Conservation (phyloP, 2,797 vertebrate genomes). For the Carcharodon carcharias region DNA sequence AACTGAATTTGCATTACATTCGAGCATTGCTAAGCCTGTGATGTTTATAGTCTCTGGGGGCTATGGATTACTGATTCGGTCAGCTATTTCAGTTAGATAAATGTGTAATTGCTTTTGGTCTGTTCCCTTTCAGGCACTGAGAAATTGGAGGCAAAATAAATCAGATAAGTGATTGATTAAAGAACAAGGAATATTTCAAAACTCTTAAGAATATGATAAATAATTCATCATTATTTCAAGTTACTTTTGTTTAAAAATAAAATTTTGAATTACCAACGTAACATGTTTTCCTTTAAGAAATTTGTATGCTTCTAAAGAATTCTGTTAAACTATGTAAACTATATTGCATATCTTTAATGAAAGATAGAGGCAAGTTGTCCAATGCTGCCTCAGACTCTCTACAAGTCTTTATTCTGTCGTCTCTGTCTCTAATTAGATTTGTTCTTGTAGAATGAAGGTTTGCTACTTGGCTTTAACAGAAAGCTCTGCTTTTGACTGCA, state of each 20-base stretch:
- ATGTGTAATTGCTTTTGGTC: conserved; percentile 27
- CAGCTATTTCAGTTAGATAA: conserved; percentile 25
- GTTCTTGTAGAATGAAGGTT: neutral
- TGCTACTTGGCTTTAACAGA: no score
- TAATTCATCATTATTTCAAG: neutral
- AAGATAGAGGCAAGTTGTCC: no score
- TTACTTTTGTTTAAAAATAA: neutral
- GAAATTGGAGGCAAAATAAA: neutral
- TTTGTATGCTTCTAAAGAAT: neutral
- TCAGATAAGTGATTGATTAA: conserved; percentile 27
- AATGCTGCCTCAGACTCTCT: neutral
- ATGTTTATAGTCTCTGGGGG: neutral
- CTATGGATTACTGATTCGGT: conserved; percentile 28
- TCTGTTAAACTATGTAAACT: neutral
- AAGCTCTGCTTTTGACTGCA: neutral
- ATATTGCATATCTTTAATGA: neutral
- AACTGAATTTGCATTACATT: neutral
- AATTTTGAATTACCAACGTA: neutral
- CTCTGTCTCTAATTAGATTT: neutral
- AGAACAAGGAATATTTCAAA: neutral
- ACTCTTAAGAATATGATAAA: neutral
- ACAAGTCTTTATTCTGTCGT: neutral
- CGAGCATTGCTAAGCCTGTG: neutral
- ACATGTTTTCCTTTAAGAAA: neutral
- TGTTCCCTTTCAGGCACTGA: neutral